These are phyloP conservation scores for Boulengeromyrus knoepffleri DNA, from an alignment of 2,113 vertebrate species.

Conservation along the genomic window DNA sequence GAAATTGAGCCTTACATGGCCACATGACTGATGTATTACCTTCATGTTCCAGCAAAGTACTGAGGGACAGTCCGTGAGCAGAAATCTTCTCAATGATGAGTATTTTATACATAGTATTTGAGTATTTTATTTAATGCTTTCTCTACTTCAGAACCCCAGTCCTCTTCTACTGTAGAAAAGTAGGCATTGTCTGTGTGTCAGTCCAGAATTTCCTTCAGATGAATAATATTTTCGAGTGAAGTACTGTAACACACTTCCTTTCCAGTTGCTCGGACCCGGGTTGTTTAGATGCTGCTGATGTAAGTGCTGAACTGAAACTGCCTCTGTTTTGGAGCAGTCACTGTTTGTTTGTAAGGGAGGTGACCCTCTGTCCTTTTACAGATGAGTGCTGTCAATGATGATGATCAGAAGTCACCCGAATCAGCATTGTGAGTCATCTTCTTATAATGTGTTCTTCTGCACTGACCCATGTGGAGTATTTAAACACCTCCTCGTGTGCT, in stretches of 20 bases:
- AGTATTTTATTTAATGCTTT: background rate
- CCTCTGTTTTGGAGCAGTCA: background rate
- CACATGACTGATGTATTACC: background rate
- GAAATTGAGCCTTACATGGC: background rate
- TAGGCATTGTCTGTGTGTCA: background rate
- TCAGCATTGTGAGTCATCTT: background rate
- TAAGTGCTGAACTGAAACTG: background rate
- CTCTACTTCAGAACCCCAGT: background rate
- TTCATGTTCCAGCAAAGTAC: constrained; percentile 2
- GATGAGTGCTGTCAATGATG: background rate
- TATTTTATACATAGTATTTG: background rate
- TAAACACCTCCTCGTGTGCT: background rate
- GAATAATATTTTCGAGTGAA: background rate
- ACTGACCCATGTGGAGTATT: background rate
- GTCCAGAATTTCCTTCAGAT: background rate
- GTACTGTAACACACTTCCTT: background rate
- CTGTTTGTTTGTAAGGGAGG: background rate
- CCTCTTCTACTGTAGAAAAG: background rate
- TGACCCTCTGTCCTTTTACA: background rate
- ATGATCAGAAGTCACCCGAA: background rate
- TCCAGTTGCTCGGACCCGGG: background rate
- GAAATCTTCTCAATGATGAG: background rate
- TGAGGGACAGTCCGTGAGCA: background rate
- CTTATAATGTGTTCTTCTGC: background rate
- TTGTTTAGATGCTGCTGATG: background rate